Conservation (phyloP, 2,797 vertebrate genomes). For the Sardinella longiceps region DNA sequence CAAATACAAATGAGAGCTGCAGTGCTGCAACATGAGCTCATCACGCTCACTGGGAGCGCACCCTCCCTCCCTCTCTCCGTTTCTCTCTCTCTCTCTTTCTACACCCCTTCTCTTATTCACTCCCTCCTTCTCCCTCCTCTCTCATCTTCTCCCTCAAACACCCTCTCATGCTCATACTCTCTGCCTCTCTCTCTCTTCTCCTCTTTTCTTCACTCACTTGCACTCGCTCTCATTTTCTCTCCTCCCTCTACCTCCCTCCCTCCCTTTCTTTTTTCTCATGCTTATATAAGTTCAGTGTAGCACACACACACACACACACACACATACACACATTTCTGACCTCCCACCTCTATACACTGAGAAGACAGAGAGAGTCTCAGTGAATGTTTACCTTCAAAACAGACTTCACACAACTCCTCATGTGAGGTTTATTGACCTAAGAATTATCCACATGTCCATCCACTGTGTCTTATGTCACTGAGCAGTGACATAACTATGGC, state of each 20-base stretch:
- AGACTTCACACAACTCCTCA: not conserved
- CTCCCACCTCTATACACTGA: not conserved
- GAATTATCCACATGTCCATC: not conserved
- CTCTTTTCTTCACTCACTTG: not conserved
- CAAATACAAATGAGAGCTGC: conserved; percentile 62
- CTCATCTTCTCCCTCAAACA: not conserved
- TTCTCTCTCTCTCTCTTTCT: not conserved
- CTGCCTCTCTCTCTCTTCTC: not conserved
- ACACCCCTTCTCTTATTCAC: not conserved
- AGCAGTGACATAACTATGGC: not conserved
- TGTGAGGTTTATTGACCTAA: not conserved
- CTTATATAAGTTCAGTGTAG: not conserved
- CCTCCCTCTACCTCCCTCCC: not conserved
- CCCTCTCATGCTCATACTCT: not conserved
- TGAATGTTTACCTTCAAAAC: conserved; percentile 7
- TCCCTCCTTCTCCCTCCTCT: not conserved
- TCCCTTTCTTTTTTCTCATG: not conserved
- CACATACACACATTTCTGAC: not conserved
- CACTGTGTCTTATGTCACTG: not conserved
- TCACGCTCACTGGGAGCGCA: conserved; percentile 59
- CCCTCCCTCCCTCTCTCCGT: conserved; percentile 46
- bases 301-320: not conserved
- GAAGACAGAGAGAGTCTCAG: not conserved
- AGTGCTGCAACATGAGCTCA: conserved; percentile 80
- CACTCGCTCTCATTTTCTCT: not conserved